Conservation (phyloP, 2,113 vertebrate species). For the Callaeas wilsoni region DNA sequence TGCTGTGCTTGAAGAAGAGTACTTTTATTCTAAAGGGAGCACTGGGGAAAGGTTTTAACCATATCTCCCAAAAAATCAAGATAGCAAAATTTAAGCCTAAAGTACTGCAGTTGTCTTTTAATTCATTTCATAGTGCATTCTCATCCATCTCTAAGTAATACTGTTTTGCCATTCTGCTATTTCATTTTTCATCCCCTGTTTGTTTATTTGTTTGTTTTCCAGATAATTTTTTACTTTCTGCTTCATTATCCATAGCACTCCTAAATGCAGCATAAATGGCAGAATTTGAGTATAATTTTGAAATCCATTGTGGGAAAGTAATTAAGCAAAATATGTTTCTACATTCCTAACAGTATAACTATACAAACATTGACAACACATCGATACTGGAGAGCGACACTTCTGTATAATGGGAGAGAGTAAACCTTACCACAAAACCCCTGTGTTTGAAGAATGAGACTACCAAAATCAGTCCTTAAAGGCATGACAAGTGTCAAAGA, state of each 20-base stretch:
- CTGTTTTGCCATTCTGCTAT: background rate
- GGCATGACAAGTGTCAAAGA: background rate
- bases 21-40: background rate
- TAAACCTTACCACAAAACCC: background rate
- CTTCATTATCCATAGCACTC: slow-evolving; percentile 34
- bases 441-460: background rate
- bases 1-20: background rate
- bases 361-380: background rate
- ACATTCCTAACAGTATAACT: background rate
- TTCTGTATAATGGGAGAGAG: background rate
- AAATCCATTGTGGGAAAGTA: slow-evolving; percentile 9
- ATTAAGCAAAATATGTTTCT: slow-evolving; percentile 42
- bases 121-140: background rate
- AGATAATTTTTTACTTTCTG: slow-evolving; percentile 14
- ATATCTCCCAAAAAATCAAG: background rate
- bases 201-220: slow-evolving; percentile 19
- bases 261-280: slow-evolving; percentile 22
- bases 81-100: background rate
- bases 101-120: background rate
- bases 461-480: background rate
- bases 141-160: background rate
- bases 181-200: background rate
- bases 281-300: slow-evolving; percentile 35
- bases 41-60: background rate
- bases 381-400: background rate